Evolutionary conservation across 2,888 invertebrate genomes (phyloP), one percentile per base, ranked within the genome.

Genomic region (Brachypalpus laphriformis): DNA sequence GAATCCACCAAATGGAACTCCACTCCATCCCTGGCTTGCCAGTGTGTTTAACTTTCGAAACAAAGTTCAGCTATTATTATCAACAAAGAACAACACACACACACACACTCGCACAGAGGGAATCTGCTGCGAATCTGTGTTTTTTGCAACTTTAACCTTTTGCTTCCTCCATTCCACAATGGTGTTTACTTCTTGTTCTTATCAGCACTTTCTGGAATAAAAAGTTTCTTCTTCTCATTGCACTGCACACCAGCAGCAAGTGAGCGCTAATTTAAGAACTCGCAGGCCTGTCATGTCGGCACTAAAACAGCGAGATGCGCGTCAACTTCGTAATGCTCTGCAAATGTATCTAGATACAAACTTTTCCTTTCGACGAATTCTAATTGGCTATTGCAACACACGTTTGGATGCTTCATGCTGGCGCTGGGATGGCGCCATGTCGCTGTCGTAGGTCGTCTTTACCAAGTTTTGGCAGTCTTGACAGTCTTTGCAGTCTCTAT

Each of bases 51-150:
- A 74, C 66, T 74, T 71, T 71, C 25, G 25, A 42, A 80, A 70
- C 68, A 83, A 83, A 83, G 80, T 83, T 83, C 74, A 80, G 74
- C 80, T 80, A 83, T 83, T 75, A 83, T 83, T 74, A 83, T 83
- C 81, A 68, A 74, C 61, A 74, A 80, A 80, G 82, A 65, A 65
- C 57, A 76, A 63, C 66, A 77, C 14, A 16, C 11, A 16, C 28
- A 8, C 6, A 1, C n/a, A 61, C 45, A 18, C 8, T 7, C 16
- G 16, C 16, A 25, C 25, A 25, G 1, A 4, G 22, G 14, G 2
- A 8, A 9, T 47, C 31, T 49, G n/a, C n/a, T 22, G 47, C 56
- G 18, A 47, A 42, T 78, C 28, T 74, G 14, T 68, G 61, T 40
- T 66, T 68, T 68, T 75, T 68, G 83, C 80, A 75, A 83, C 74